Conservation (phyloP, 1,140 invertebrate species). For the Drepana arcuata region DNA sequence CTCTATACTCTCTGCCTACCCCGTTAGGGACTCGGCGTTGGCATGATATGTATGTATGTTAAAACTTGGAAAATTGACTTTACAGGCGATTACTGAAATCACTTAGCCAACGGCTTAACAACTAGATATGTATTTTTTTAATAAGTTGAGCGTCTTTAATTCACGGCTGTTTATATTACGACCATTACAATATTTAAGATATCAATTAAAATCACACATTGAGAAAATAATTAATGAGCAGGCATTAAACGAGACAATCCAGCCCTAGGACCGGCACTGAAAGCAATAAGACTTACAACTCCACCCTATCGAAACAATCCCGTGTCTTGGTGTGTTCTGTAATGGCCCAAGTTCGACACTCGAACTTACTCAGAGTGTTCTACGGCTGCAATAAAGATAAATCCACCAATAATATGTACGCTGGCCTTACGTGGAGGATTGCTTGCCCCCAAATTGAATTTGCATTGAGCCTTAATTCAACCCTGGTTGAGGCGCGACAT, state of each 20-base stretch:
- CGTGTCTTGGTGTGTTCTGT: conserved; percentile 68
- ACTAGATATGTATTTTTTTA: too few relatives aligned
- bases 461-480: conserved; percentile 67
- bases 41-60: too few relatives aligned
- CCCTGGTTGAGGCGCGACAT: conserved; percentile 48
- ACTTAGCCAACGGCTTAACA: too few relatives aligned
- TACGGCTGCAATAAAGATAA: conserved; percentile 69
- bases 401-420: conserved; percentile 69
- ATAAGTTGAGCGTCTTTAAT: too few relatives aligned
- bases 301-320: conserved; percentile 64
- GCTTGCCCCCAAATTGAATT: conserved; percentile 69
- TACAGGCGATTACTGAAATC: too few relatives aligned
- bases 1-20: too few relatives aligned
- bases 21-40: too few relatives aligned
- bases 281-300: conserved; percentile 71
- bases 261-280: conserved; percentile 51
- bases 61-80: too few relatives aligned
- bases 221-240: too few relatives aligned
- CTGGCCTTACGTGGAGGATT: conserved; percentile 61
- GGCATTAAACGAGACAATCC: conserved; percentile 65
- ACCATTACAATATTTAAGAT: too few relatives aligned
- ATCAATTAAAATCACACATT: too few relatives aligned
- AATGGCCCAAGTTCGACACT: conserved; percentile 69
- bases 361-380: conserved; percentile 67
- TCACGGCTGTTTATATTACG: too few relatives aligned